Base-by-base conservation (phyloP, 2,888 invertebrate species). In the Ormyrus thymus region DNA sequence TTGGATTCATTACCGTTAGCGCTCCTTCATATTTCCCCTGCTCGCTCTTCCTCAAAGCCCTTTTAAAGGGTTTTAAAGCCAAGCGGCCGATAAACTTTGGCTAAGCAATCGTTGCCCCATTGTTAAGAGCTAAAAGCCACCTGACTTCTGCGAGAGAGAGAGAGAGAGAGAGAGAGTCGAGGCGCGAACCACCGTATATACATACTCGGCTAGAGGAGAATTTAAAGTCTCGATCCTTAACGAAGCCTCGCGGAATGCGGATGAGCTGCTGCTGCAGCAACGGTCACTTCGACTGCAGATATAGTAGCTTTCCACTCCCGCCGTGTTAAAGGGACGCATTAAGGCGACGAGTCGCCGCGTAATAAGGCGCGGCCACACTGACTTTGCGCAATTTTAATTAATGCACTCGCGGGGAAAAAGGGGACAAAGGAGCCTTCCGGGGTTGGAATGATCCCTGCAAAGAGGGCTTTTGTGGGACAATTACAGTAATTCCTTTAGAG, bases 241-340 rank as follows among this genome's bases (percentile, higher is more conserved):
- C 74, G 74, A 76, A 80, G 77, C 78, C 74, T 73, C 61, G 74
- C 69, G 82, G 82, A 83, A 82, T 83, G 82, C 82, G 81, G 78
- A 79, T 79, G 76, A 81, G 74, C 61, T 6, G 73, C 50, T 10
- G 51, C 50, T 13, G 51, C 51, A 80, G 74, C 61, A 2, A 71
- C 50, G 50, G 58, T 48, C 7, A 43, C 50, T 13, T 29, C 51
- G 10, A 29, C 78, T 78, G 81, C 81, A 15, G 81, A 81, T 79
- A 80, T 11, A 48, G 58, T 48, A 70, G 58, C 29, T 46, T 48
- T 70, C 55, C 13, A 13, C 46, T 56, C 56, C 13, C 5, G n/a
- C 11, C 59, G 62, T 43, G 62, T 72, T 72, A 72, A 84, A 83
- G 82, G 29, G 29, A 83, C 82, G 77, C 84, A 82, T 84, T 83